phyloP scores from a whole-genome alignment of 1,140 invertebrate genomes.

The Adelges cooleyi region DNA sequence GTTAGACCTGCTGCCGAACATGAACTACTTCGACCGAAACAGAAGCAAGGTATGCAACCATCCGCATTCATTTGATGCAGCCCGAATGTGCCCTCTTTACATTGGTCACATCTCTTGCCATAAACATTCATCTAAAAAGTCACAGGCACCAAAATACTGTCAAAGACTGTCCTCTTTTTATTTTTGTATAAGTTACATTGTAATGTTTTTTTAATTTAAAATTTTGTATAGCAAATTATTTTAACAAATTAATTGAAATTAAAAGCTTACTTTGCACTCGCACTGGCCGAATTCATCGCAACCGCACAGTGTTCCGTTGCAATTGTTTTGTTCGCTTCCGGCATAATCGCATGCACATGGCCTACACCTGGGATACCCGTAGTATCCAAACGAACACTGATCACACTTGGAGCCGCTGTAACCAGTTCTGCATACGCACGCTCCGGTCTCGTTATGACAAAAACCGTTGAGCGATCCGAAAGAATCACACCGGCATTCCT shows the following conservation, averaged over 20 bases:
- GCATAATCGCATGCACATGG: slow-evolving; percentile 63
- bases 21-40: slow-evolving; percentile 64
- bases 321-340: slow-evolving; percentile 52
- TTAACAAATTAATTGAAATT: slow-evolving; percentile 33
- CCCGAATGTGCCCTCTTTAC: slow-evolving; percentile 73
- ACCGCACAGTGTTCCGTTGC: slow-evolving; percentile 53
- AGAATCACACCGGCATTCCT: slow-evolving; percentile 63
- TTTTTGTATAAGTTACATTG: too few relatives aligned
- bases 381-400: slow-evolving; percentile 69
- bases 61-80: slow-evolving; percentile 54
- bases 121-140: slow-evolving; percentile 60
- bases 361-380: slow-evolving; percentile 77
- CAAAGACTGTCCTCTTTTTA: too few relatives aligned
- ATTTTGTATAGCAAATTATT: slow-evolving; percentile 9
- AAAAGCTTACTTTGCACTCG: slow-evolving; percentile 67
- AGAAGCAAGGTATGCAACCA: slow-evolving; percentile 77
- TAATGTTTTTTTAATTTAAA: too few relatives aligned
- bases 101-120: slow-evolving; percentile 71
- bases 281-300: slow-evolving; percentile 70
- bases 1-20: slow-evolving; percentile 67
- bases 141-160: too few relatives aligned
- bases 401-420: slow-evolving; percentile 71
- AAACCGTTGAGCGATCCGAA: slow-evolving; percentile 52
- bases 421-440: slow-evolving; percentile 69
- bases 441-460: slow-evolving; percentile 64